Base-by-base conservation (phyloP, 2,113 vertebrate genomes). In the Stegastes partitus region DNA sequence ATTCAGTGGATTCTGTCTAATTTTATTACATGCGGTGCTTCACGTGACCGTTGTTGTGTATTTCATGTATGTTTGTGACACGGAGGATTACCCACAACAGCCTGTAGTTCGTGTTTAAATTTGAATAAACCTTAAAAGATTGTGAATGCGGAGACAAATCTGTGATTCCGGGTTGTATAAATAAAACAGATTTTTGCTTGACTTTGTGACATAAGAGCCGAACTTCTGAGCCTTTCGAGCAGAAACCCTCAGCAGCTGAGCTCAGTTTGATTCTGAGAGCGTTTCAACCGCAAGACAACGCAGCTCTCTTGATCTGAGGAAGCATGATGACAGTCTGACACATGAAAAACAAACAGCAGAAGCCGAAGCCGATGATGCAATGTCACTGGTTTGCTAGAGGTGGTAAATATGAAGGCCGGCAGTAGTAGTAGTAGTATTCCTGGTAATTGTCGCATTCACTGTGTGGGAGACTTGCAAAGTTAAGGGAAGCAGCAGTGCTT, bases 1-100 rank as follows among this genome's bases (percentile, higher is more conserved):
- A 57, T 56, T 88, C 15, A 74, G 77, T 79, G 73, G 39, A 64
- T 10, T 45, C 9, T 54, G 19, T 37, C 56, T 57, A 63, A 67
- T 18, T 45, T 50, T 37, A 14, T 34, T 57, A 42, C 34, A 61
- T 26, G 21, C 62, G 8, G 12, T 28, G 18, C 56, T 34, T 23
- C 8, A 23, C 31, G 39, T 18, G 15, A 26, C 10, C 39, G 21
- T 66, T 62, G 44, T 15, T 22, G 14, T 66, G 26, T 42, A 28
- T 42, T 64, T 71, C 25, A 21, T 14, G 3, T 18, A 39, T 59
- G 11, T 50, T 15, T 45, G 15, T 31, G 23, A 53, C 11, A 19
- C 23, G 12, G 18, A 18, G 18, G 3, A 51, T n/a, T 55, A n/a
- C 47, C 25, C 21, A 15, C 37, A 53, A 15, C 37, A 53, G 59